Conservation (phyloP, 2,888 invertebrate genomes). For the Lochmaea capreae region DNA sequence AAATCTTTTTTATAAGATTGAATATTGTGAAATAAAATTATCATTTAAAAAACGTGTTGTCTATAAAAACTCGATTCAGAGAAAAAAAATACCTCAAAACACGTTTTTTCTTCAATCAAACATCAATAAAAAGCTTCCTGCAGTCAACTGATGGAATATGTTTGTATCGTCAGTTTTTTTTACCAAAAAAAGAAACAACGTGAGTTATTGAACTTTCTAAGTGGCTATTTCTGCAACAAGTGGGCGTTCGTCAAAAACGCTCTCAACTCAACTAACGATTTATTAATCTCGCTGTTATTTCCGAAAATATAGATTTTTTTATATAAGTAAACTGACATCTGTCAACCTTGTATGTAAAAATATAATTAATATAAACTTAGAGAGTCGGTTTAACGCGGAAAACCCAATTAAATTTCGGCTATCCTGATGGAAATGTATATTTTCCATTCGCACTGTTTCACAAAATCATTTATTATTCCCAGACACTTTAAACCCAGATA, state of each 20-base stretch:
- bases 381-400: neutral
- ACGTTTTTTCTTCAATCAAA: too few species aligned
- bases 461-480: neutral
- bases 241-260: neutral
- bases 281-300: neutral
- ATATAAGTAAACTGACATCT: neutral
- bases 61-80: too few species aligned
- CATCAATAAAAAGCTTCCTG: neutral
- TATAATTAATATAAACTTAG: neutral
- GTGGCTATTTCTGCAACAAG: conserved; percentile 3
- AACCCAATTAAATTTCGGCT: conserved; percentile 1
- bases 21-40: too few species aligned
- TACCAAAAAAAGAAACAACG: neutral
- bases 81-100: too few species aligned
- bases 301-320: conserved; percentile 15
- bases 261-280: neutral
- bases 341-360: neutral
- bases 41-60: too few species aligned
- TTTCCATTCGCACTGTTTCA: neutral
- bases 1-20: too few species aligned
- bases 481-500: neutral
- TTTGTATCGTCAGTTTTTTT: neutral
- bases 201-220: conserved; percentile 9
- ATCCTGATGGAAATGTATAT: neutral
- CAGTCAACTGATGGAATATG: neutral